Evolutionary conservation across 2,113 vertebrate genomes (phyloP).

Genomic region (Heteronetta atricapilla): DNA sequence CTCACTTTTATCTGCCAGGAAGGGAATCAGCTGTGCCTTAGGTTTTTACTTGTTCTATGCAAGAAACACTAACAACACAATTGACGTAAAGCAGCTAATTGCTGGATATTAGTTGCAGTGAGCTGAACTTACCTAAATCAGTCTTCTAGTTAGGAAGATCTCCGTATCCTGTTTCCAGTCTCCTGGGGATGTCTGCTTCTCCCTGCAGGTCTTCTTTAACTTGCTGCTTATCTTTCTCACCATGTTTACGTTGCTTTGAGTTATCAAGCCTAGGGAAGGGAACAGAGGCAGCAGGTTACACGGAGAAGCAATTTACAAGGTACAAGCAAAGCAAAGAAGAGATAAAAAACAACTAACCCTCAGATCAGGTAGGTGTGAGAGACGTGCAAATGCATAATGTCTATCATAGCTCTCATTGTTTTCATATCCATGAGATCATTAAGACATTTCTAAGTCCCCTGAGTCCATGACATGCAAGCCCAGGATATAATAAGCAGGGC

Average conservation of each 20-base stretch:
- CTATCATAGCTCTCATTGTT: not conserved
- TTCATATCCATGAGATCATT: not conserved
- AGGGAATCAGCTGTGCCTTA: not conserved
- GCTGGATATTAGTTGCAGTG: not conserved
- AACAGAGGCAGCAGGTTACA: not conserved
- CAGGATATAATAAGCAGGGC: not conserved
- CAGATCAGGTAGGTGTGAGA: not conserved
- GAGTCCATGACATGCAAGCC: not conserved
- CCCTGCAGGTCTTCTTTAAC: not conserved
- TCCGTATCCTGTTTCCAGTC: not conserved
- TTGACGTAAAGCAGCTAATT: not conserved
- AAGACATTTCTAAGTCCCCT: not conserved
- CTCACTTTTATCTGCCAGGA: not conserved
- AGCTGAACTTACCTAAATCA: slow-evolving; percentile 12
- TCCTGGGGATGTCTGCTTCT: not conserved
- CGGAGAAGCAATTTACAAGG: not conserved
- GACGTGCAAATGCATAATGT: not conserved
- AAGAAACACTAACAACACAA: not conserved
- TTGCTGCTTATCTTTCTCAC: slow-evolving; percentile 27
- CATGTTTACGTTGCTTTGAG: not conserved
- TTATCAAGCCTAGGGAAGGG: not conserved
- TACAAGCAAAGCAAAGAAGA: not conserved
- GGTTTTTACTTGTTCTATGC: not conserved
- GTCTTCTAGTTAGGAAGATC: not conserved
- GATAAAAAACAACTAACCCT: slow-evolving; percentile 21